Base-by-base conservation (phyloP, 2,888 invertebrate genomes). In the Mayetiola destructor region DNA sequence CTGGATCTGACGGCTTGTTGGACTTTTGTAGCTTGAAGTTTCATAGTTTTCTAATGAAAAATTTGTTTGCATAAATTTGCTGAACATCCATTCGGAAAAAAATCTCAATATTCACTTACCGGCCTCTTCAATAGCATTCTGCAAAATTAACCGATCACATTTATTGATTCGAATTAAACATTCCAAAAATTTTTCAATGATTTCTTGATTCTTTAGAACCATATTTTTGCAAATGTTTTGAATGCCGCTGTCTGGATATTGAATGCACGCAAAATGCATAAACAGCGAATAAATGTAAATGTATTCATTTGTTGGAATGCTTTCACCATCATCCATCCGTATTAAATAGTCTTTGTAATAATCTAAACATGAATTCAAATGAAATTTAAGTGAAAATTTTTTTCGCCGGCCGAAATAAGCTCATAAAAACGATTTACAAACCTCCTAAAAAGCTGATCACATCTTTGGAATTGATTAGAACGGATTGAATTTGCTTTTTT, bases 211-310 rank as follows among this genome's bases (percentile, higher is more conserved):
- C 2, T 18, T 30, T 20, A 65, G 64, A 1, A 66, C 61, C 3
- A 72, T 61, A n/a, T 60, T 62, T 36, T 66, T 62, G 57, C 73
- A 72, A 5, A 66, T 64, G 55, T 63, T 63, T 56, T 71, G 72
- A 40, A 70, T 70, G 55, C 62, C 62, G 32, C 62, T 61, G 21
- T 65, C 64, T 0, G 68, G 65, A 57, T 60, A 59, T 59, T 65
- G 66, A 0, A 72, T 66, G 57, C 72, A 72, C 4, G 66, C 65
- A 59, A 66, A 70, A 59, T 72, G 71, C 56, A 72, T 60, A 0
- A 72, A 59, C 5, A 72, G 58, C 0, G 71, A 68, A 59, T 70
- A 72, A 1, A 67, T 64, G 57, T 68, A 70, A 4, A 71, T 56
- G 56, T 69, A 69, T 55, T 72, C 72, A 6, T 29, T 18, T 10